These are phyloP conservation scores for Chauna torquata DNA, from an alignment of 2,113 vertebrate genomes.

Conservation along the genomic window DNA sequence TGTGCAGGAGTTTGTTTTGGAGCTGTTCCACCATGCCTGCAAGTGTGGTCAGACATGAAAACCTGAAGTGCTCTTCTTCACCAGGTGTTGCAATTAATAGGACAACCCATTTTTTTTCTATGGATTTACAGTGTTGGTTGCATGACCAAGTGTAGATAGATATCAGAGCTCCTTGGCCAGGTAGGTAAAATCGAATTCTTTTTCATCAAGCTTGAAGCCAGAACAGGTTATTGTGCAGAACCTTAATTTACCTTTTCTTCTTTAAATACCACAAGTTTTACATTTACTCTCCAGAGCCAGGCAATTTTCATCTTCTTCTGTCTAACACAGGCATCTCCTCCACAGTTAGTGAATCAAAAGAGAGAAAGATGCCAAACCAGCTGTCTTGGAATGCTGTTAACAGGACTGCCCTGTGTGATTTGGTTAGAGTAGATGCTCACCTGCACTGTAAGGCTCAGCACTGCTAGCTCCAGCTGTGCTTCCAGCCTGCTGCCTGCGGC, in stretches of 20 bases:
- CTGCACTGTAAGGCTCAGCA: rapidly evolving
- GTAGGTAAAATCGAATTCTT: neutral
- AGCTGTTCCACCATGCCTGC: neutral
- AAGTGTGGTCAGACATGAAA: neutral
- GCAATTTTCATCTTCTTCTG: neutral
- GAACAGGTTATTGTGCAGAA: neutral
- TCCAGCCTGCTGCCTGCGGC: rapidly evolving
- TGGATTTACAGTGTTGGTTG: rapidly evolving
- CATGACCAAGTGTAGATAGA: rapidly evolving
- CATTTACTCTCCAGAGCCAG: neutral
- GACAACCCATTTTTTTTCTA: too few relatives aligned
- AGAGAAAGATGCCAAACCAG: neutral
- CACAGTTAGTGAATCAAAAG: neutral
- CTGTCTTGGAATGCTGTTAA: neutral
- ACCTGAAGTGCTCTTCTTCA: neutral
- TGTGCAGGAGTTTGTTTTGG: neutral
- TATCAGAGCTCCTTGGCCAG: neutral
- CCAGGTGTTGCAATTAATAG: neutral
- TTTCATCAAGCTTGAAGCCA: neutral
- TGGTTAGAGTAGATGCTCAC: neutral
- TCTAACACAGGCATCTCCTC: neutral
- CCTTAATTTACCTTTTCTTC: neutral
- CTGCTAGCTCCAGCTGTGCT: neutral
- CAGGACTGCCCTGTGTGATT: neutral
- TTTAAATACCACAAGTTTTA: neutral